A percentile compares a stretch with the other conserved stretches of the same genome.
These are phyloP conservation scores for Orgyia antiqua DNA, from an alignment of 2,888 invertebrate species.

Conservation along the genomic window DNA sequence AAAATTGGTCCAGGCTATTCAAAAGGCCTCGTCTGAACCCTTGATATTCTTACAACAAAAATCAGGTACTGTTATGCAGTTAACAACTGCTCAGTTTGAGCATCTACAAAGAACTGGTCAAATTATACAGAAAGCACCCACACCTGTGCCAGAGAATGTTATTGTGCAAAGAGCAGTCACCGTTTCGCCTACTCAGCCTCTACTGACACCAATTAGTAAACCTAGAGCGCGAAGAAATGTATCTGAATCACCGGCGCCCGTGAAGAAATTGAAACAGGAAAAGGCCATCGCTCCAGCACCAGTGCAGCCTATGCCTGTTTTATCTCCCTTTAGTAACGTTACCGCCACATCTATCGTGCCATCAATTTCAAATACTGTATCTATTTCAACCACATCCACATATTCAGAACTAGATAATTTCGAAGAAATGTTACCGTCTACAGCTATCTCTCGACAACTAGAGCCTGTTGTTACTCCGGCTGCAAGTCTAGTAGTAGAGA, in stretches of 20 bases:
- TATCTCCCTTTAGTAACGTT: constrained; percentile 35
- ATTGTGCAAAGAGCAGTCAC: constrained; percentile 53
- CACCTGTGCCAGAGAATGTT: constrained; percentile 47
- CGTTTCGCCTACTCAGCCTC: constrained; percentile 38
- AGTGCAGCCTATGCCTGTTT: constrained; percentile 6
- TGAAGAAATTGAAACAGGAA: constrained; percentile 55
- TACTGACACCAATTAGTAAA: constrained; percentile 37
- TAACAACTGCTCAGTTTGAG: constrained; percentile 71
- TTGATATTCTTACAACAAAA: constrained; percentile 68
- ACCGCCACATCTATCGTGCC: constrained; percentile 28
- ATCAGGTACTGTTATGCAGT: constrained; percentile 68
- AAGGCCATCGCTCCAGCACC: constrained; percentile 46
- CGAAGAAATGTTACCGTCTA: constrained; percentile 67
- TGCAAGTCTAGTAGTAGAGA: constrained; percentile 12
- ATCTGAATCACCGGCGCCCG: constrained; percentile 39
- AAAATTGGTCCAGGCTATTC: constrained; percentile 53
- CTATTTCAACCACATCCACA: constrained; percentile 33
- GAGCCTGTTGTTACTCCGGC: constrained; percentile 24
- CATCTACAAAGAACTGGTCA: constrained; percentile 69
- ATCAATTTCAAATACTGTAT: constrained; percentile 35
- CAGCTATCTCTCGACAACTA: constrained; percentile 57
- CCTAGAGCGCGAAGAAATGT: constrained; percentile 47
- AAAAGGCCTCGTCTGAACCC: constrained; percentile 56
- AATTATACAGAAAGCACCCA: constrained; percentile 53
- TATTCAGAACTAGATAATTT: constrained; percentile 60